A percentile compares a stretch with the other conserved stretches of the same genome.
These are phyloP conservation scores for Emesis russula DNA, from an alignment of 2,888 invertebrate species.

Conservation along the genomic window DNA sequence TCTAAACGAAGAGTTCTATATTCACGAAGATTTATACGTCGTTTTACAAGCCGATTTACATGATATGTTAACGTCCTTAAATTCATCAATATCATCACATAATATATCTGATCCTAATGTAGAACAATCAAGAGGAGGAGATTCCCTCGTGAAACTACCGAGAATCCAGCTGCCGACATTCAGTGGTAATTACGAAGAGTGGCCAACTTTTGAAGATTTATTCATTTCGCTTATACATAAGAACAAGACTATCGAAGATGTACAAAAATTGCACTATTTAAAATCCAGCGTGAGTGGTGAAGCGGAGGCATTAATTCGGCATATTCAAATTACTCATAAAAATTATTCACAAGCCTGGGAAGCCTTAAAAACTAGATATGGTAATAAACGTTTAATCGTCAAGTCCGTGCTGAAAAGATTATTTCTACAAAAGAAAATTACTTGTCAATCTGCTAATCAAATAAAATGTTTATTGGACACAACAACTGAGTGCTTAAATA, in stretches of 20 bases:
- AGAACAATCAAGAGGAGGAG: too few relatives aligned
- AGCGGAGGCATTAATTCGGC: slow-evolving; percentile 49
- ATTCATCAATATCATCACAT: too few relatives aligned
- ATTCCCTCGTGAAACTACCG: too few relatives aligned
- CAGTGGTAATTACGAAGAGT: slow-evolving; percentile 47
- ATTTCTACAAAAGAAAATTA: slow-evolving; percentile 39
- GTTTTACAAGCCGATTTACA: slow-evolving; percentile 38
- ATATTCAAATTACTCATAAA: slow-evolving; percentile 47
- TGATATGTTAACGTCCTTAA: slow-evolving; percentile 26
- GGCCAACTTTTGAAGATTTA: slow-evolving; percentile 51
- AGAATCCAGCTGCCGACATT: slow-evolving; percentile 29
- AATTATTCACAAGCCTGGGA: slow-evolving; percentile 55
- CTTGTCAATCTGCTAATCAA: slow-evolving; percentile 35
- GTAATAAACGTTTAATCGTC: slow-evolving; percentile 35
- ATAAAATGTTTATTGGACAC: slow-evolving; percentile 34
- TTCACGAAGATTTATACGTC: slow-evolving; percentile 55
- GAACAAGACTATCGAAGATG: not conserved
- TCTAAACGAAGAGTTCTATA: slow-evolving; percentile 65
- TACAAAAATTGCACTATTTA: slow-evolving; percentile 11
- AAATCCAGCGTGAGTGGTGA: slow-evolving; percentile 60
- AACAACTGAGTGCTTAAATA: slow-evolving; percentile 83
- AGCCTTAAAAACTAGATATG: slow-evolving; percentile 34
- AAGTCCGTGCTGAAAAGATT: slow-evolving; percentile 34
- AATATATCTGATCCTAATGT: too few relatives aligned
- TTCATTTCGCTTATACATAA: slow-evolving; percentile 49